A percentile compares a stretch with the other conserved stretches of the same genome.
Conservation (phyloP, 2,797 vertebrate species). For the Notoglanidium macrostoma region DNA sequence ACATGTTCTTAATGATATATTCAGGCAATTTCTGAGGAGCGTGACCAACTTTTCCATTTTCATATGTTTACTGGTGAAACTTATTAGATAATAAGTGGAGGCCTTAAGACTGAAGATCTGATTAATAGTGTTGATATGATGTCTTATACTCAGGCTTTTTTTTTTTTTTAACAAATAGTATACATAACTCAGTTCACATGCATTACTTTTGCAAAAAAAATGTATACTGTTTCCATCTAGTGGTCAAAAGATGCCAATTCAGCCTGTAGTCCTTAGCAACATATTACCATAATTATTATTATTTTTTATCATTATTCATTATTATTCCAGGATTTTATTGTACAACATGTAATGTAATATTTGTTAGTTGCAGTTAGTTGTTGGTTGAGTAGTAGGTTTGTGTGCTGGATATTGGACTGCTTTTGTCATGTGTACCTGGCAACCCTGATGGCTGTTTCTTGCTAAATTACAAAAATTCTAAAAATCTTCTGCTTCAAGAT, state of each 20-base stretch:
- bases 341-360: no score
- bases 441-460: no score
- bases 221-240: neutral
- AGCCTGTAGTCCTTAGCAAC: neutral
- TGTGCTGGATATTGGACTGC: no score
- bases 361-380: no score
- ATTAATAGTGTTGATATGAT: neutral
- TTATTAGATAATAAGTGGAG: neutral
- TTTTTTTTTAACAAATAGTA: neutral
- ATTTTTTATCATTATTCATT: no score
- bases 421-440: no score
- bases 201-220: neutral
- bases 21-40: neutral
- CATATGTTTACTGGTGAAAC: neutral
- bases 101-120: neutral
- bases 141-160: neutral
- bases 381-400: no score
- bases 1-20: neutral
- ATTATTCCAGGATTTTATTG: no score
- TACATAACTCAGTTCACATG: neutral
- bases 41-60: neutral
- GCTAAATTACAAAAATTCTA: no score
- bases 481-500: no score
- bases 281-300: no score
- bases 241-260: neutral